Evolutionary conservation across 1,140 invertebrate species (phyloP), one percentile per base, ranked within the genome.

Genomic region (Trachymyrmex cornetzi): DNA sequence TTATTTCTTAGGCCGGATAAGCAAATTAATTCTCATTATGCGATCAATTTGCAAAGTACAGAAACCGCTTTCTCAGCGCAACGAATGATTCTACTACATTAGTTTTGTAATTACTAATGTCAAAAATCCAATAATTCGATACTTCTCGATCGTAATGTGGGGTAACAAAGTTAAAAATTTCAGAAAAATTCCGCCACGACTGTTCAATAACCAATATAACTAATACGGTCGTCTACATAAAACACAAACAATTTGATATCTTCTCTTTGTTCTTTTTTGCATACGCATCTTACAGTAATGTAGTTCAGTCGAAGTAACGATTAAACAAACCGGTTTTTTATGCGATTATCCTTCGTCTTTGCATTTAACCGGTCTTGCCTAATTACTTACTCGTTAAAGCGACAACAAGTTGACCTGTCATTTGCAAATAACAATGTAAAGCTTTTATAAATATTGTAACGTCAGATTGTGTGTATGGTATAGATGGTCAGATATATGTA

Each of bases 221-320:
- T 9, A 30, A 22, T 38, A 1, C 19, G 1, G 2, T 30, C 27
- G 11, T 44, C 22, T 4, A 14, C 9, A 50, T 50, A 16, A 59
- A 59, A 59, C 11, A 19, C 12, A 53, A 66, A 66, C 12, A 66
- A 66, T 79, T 50, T 0, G 61, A 14, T 79, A 79, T 66, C 38
- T 71, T 55, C 14, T 63, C 7, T 53, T 50, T 7, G 9, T 53
- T 79, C 6, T 24, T 69, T n/a, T n/a, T 55, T 16, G 3, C 27
- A 27, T 3, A 1, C 19, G 9, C 16, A 9, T 75, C 9, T 19
- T n/a, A 19, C n/a, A 16, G 1, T 50, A 75, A 57, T 6, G 53
- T 9, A 63, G 24, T 22, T 77, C 0, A 22, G 7, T 22, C 7
- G 55, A n/a, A 22, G 0, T 66, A 48, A 48, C 9, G 75, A 63